Evolutionary conservation across 1,140 invertebrate genomes (phyloP).

Genomic region (Musca vetustissima): DNA sequence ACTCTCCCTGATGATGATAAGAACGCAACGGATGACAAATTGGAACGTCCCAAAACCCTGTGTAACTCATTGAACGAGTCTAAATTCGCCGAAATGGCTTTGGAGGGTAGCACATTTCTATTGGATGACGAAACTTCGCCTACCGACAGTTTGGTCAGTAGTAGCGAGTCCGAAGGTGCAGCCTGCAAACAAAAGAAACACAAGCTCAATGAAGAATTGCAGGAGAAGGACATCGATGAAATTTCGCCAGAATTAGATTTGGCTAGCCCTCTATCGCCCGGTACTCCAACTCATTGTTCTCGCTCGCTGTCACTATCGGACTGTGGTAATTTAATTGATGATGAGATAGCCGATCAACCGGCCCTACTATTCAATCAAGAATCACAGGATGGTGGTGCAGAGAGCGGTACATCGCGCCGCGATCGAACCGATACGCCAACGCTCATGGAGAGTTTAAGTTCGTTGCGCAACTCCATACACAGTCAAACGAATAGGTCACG

Average conservation of each 20-base stretch:
- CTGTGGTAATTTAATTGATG: slow-evolving; percentile 77
- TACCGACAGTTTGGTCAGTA: slow-evolving; percentile 74
- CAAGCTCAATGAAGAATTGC: slow-evolving; percentile 47
- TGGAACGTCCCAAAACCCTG: slow-evolving; percentile 56
- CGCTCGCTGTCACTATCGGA: slow-evolving; percentile 73
- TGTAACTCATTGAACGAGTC: slow-evolving; percentile 67
- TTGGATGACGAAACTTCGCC: slow-evolving; percentile 77
- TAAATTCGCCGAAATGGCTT: slow-evolving; percentile 73
- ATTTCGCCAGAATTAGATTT: slow-evolving; percentile 50
- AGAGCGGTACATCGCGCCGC: slow-evolving; percentile 21
- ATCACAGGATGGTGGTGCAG: slow-evolving; percentile 33
- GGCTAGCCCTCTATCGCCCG: slow-evolving; percentile 62
- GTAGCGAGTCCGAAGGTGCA: slow-evolving; percentile 65
- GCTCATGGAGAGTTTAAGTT: slow-evolving; percentile 47
- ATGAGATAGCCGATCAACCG: slow-evolving; percentile 89
- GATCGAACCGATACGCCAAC: slow-evolving; percentile 46
- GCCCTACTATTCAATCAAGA: slow-evolving; percentile 71
- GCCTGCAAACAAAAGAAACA: slow-evolving; percentile 54
- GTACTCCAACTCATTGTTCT: slow-evolving; percentile 75
- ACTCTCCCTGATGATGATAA: not conserved
- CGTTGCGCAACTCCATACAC: slow-evolving; percentile 44
- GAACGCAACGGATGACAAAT: not conserved
- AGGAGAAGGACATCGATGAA: slow-evolving; percentile 52
- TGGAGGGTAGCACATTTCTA: slow-evolving; percentile 66
- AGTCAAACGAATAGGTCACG: slow-evolving; percentile 45